Base-by-base conservation (phyloP, 2,888 invertebrate species). In the Muschampia plurimacula region DNA sequence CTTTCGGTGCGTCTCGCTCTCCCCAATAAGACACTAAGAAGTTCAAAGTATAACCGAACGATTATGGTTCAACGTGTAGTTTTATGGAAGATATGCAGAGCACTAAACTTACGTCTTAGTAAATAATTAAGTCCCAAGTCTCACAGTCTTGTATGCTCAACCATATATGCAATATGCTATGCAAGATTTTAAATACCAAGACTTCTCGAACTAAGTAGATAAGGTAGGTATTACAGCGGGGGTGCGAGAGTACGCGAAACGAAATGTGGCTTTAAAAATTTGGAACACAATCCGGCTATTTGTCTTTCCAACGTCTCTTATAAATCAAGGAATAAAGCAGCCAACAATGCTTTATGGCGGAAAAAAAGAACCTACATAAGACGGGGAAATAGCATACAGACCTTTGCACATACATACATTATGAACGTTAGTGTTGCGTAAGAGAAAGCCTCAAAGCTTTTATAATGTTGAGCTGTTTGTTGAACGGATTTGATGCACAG, bases 221-320 rank as follows among this genome's bases (percentile, higher is more conserved):
- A 71, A 86, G 86, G 89, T 88, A 55, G 55, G 55, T 57, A 57
- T 80, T 80, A 81, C 84, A 80, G 84, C 86, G 88, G 89, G 91
- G 91, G 91, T 86, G 90, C 89, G 92, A 90, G 91, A 86, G 89
- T 87, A 89, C 89, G 94, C 93, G 95, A 96, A 96, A 96, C 95
- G 95, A 96, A 96, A 96, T 96, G 96, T 95, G 96, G 96, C 96
- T 95, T 96, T 96, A 96, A 96, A 96, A 96, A 96, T 96, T 96
- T 96, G 96, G 96, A 95, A 96, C 96, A 96, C 96, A 96, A 96
- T 96, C 96, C 96, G 93, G 95, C 96, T 96, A 96, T 96, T 96
- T 96, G 96, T 96, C 96, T 96, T 96, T 95, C 95, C 93, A 95
- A 96, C 95, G 96, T 95, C 95, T 95, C 95, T 94, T 95, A 96